These are phyloP conservation scores for Tiliqua scincoides DNA, from an alignment of 2,113 vertebrate genomes.

Conservation along the genomic window DNA sequence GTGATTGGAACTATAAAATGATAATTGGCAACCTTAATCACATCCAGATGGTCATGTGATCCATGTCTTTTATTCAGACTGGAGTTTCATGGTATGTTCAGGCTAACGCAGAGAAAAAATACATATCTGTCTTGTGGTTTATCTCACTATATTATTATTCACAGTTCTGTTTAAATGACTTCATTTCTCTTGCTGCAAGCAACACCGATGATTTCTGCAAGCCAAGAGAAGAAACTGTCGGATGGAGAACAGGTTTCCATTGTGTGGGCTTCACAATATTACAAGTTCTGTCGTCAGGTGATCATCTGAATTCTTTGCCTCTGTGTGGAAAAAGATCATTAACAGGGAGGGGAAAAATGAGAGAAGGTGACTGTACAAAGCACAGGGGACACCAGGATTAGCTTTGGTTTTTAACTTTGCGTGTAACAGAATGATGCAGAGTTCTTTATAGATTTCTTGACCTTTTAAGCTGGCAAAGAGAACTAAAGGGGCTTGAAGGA, in stretches of 20 bases:
- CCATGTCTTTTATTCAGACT: too few species aligned
- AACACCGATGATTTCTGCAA: neutral
- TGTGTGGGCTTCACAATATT: neutral
- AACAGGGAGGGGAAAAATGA: neutral
- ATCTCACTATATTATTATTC: neutral
- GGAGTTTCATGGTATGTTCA: neutral
- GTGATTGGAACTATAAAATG: neutral
- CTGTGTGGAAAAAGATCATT: neutral
- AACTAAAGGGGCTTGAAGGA: constrained; percentile 26
- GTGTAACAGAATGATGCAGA: constrained; percentile 8
- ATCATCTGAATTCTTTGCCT: neutral
- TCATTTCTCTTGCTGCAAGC: neutral
- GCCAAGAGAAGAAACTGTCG: neutral
- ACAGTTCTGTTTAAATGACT: neutral
- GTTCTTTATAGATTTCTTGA: constrained; percentile 20
- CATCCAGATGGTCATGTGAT: neutral
- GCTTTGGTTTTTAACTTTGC: constrained; percentile 13
- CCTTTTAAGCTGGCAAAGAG: constrained; percentile 24
- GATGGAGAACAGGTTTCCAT: neutral
- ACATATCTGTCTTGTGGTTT: too few species aligned
- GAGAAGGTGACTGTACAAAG: neutral
- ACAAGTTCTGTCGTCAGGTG: neutral
- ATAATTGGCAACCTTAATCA: neutral
- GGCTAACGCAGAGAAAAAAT: too few species aligned
- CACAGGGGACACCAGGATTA: neutral